phyloP scores from a whole-genome alignment of 2,888 invertebrate genomes.

The Caenorhabditis sp. region DNA sequence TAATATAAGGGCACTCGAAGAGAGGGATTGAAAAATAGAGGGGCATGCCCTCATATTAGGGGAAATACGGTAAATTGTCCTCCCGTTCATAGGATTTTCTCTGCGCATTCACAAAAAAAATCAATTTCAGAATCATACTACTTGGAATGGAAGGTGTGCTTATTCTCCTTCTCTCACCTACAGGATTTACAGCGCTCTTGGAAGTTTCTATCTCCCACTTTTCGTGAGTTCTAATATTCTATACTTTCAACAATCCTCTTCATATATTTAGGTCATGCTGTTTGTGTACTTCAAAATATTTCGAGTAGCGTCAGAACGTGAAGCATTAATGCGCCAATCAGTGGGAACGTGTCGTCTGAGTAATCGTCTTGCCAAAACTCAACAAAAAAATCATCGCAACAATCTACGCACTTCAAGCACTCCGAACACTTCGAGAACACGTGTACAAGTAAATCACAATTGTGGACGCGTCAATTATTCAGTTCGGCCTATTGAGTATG shows the following conservation, averaged over 20 bases:
- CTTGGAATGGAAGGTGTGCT: constrained; percentile 50
- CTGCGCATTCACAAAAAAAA: too few species aligned
- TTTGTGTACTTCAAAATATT: constrained; percentile 72
- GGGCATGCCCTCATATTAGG: too few species aligned
- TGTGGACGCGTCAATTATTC: constrained; percentile 55
- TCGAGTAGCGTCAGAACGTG: constrained; percentile 69
- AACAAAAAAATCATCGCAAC: constrained; percentile 49
- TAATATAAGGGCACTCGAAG: too few species aligned
- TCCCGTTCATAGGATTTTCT: too few species aligned
- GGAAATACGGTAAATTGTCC: too few species aligned
- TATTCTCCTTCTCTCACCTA: constrained; percentile 70
- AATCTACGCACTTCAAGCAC: constrained; percentile 55
- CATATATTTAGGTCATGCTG: constrained; percentile 72
- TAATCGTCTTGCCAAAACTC: constrained; percentile 59
- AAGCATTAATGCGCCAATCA: constrained; percentile 67
- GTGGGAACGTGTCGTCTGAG: constrained; percentile 69
- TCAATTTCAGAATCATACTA: neutral
- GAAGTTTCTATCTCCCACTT: constrained; percentile 73
- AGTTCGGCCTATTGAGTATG: constrained; percentile 54
- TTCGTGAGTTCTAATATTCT: constrained; percentile 58
- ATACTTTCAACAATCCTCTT: neutral
- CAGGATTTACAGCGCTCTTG: constrained; percentile 72
- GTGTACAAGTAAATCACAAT: constrained; percentile 50
- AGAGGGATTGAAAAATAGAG: too few species aligned
- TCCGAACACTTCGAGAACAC: constrained; percentile 46